Evolutionary conservation across 2,888 invertebrate genomes (phyloP).

Genomic region (Rhynchonema sp.): DNA sequence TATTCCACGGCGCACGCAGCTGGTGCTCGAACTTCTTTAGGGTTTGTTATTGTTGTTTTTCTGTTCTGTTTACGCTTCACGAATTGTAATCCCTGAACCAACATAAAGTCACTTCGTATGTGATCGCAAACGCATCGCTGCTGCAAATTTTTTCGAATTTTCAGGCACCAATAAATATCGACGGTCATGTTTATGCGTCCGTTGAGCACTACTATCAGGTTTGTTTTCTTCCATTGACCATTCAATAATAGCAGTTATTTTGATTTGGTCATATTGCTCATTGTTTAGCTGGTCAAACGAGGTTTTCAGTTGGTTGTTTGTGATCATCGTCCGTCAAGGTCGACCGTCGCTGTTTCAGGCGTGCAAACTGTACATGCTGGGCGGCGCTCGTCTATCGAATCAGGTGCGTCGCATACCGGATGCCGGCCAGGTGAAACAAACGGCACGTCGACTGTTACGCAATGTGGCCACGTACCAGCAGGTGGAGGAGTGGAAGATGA

Average conservation of each 20-base stretch:
- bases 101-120: not conserved
- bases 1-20: slow-evolving; percentile 13
- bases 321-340: no score
- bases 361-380: slow-evolving; percentile 13
- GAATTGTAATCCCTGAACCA: not conserved
- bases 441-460: not conserved
- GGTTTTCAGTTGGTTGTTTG: not conserved
- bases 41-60: slow-evolving; percentile 6
- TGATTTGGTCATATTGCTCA: not conserved
- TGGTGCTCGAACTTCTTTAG: slow-evolving; percentile 13
- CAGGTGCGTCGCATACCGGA: slow-evolving; percentile 4
- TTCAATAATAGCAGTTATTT: slow-evolving; percentile 5
- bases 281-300: no score
- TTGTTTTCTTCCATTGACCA: slow-evolving; percentile 1
- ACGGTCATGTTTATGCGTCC: slow-evolving; percentile 15
- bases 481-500: slow-evolving; percentile 13
- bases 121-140: no score
- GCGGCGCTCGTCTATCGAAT: slow-evolving; percentile 6
- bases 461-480: slow-evolving; percentile 1
- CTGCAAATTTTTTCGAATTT: not conserved
- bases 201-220: slow-evolving; percentile 21
- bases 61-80: not conserved
- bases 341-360: no score
- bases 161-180: slow-evolving; percentile 10
- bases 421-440: not conserved